These are phyloP conservation scores for Ochropacha duplaris DNA, from an alignment of 2,888 invertebrate genomes.

Conservation along the genomic window DNA sequence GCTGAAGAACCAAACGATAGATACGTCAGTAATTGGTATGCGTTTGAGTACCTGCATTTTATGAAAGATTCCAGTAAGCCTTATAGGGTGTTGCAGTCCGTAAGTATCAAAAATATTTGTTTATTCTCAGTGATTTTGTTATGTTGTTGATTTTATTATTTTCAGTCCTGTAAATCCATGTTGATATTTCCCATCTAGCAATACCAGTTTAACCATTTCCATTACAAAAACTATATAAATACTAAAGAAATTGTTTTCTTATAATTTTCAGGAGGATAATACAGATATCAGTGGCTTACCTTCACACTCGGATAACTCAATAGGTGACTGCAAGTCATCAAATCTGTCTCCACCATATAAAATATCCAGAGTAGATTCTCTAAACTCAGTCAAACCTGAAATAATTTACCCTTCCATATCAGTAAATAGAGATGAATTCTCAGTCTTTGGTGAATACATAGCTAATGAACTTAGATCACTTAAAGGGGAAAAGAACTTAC, in stretches of 20 bases:
- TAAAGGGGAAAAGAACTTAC: conserved; percentile 79
- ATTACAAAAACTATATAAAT: background rate
- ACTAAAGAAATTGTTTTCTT: background rate
- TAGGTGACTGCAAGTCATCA: conserved; percentile 51
- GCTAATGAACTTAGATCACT: conserved; percentile 83
- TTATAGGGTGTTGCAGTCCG: conserved; percentile 62
- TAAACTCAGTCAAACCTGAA: conserved; percentile 49
- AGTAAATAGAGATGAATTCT: conserved; percentile 75
- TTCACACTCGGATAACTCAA: conserved; percentile 43
- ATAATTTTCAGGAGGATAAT: conserved; percentile 58
- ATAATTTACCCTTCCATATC: conserved; percentile 34
- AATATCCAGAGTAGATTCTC: conserved; percentile 48
- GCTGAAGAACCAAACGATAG: conserved; percentile 79
- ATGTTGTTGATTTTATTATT: no score
- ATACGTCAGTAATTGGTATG: conserved; percentile 80
- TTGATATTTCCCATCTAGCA: no score
- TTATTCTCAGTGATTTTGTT: background rate
- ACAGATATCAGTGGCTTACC: conserved; percentile 42
- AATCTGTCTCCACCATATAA: conserved; percentile 57
- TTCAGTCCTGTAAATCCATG: no score
- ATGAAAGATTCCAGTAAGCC: conserved; percentile 82
- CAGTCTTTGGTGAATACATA: conserved; percentile 84
- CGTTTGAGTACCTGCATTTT: conserved; percentile 83
- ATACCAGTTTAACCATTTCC: no score
- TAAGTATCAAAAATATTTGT: conserved; percentile 40